These are phyloP conservation scores for Oenanthe melanoleuca DNA, from an alignment of 2,113 vertebrate species.

Conservation along the genomic window DNA sequence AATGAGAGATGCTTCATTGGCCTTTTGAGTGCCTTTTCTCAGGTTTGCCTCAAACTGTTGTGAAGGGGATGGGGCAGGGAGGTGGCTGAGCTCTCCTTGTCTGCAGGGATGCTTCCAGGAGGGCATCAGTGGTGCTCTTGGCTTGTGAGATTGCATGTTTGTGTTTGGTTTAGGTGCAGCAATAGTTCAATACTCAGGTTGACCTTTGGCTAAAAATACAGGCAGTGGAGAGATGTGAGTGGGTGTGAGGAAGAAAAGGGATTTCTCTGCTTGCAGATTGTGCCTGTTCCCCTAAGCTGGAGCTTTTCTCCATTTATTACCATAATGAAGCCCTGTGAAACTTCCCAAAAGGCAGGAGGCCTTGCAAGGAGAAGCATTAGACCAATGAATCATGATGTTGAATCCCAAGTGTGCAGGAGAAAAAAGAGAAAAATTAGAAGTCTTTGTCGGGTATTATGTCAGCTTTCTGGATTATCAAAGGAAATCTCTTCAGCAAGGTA, in stretches of 20 bases:
- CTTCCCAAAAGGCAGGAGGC: neutral
- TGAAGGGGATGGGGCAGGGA: neutral
- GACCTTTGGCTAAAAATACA: neutral
- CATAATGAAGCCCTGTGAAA: neutral
- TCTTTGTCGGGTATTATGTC: neutral
- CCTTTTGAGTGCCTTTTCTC: neutral
- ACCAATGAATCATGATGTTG: neutral
- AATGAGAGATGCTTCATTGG: accelerated
- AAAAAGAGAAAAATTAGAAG: neutral
- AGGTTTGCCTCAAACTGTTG: neutral
- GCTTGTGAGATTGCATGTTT: neutral
- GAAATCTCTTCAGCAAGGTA: constrained; percentile 9
- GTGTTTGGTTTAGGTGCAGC: neutral
- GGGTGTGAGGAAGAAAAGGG: neutral
- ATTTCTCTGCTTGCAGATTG: neutral
- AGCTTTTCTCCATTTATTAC: neutral
- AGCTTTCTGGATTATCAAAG: constrained; percentile 15
- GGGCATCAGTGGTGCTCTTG: neutral
- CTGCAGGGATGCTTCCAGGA: neutral
- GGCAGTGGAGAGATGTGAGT: accelerated
- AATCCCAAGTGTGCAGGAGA: neutral
- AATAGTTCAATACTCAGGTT: neutral
- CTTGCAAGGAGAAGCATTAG: neutral
- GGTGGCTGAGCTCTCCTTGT: neutral
- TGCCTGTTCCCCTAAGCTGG: neutral